These are phyloP conservation scores for Idaea aversata DNA, from an alignment of 2,888 invertebrate genomes.

Conservation along the genomic window DNA sequence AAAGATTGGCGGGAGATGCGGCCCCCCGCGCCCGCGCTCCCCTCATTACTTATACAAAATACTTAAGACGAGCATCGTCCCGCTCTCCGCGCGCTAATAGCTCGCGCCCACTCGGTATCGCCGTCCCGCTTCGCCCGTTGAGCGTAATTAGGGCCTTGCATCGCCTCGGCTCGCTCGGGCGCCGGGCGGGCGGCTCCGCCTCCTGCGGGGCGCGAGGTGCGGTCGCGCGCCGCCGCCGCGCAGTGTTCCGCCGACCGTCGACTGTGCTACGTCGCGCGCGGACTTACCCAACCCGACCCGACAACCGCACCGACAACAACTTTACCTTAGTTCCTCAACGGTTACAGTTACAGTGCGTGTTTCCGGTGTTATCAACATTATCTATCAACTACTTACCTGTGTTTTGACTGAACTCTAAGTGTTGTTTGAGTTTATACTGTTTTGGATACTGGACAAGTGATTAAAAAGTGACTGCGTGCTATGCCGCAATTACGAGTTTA, in stretches of 20 bases:
- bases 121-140: slow-evolving; percentile 75
- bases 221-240: slow-evolving; percentile 58
- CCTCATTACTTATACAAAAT: slow-evolving; percentile 82
- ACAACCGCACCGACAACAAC: slow-evolving; percentile 67
- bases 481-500: slow-evolving; percentile 73
- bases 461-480: slow-evolving; percentile 73
- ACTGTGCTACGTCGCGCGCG: slow-evolving; percentile 69
- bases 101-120: slow-evolving; percentile 80
- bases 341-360: slow-evolving; percentile 72
- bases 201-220: slow-evolving; percentile 51
- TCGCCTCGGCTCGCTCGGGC: slow-evolving; percentile 71
- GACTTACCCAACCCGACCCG: slow-evolving; percentile 56
- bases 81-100: slow-evolving; percentile 84
- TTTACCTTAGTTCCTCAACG: slow-evolving; percentile 72
- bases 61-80: slow-evolving; percentile 81
- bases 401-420: slow-evolving; percentile 69
- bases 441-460: slow-evolving; percentile 77
- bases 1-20: slow-evolving; percentile 81
- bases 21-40: slow-evolving; percentile 72
- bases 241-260: slow-evolving; percentile 79
- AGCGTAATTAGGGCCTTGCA: slow-evolving; percentile 78
- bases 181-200: slow-evolving; percentile 47
- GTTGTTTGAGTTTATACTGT: slow-evolving; percentile 59
- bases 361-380: slow-evolving; percentile 58
- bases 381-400: slow-evolving; percentile 51